Evolutionary conservation across 1,140 invertebrate species (phyloP), one percentile per base, ranked within the genome.

Genomic region (Orius insidiosus): DNA sequence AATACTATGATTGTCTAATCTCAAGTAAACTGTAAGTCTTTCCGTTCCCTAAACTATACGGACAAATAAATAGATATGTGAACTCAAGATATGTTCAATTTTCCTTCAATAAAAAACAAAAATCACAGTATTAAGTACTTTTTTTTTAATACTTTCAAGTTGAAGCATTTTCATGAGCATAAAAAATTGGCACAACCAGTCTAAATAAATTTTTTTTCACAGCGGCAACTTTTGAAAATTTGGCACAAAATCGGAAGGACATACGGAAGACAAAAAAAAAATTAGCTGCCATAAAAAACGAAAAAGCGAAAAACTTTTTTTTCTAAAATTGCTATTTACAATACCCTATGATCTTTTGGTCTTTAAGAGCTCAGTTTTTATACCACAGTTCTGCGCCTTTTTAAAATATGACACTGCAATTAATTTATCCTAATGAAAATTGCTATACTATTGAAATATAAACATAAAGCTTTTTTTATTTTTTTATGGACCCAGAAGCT

Each of bases 1-100:
- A 52, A 52, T 40, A 42, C 51, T 52, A 52, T 52, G 51, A 52
- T 52, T 52, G 51, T 52, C 51, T 52, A 52, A 52, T 52, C 24
- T 52, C 51, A 52, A 52, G 51, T 48, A 52, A 52, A 52, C 39
- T 45, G 47, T 49, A 48, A 47, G 47, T 47, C 46, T 52, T 52
- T 47, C 47, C 42, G 41, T 52, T 48, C 47, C 51, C 51, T 48
- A 48, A 52, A 52, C 47, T 49, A 49, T 31, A 43, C 35, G 47
- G 47, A 49, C 47, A 47, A 47, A 39, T 40, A 24, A 39, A 40
- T 47, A 41, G 40, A 30, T 32, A 48, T 11, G 15, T 48, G 11
- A 47, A 47, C 36, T 40, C 46, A 47, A 47, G 38, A 47, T 40
- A 40, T 47, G 46, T 47, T 40, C n/a, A 11, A 36, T 15, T n/a